A percentile compares a stretch with the other conserved stretches of the same genome.
Conservation (phyloP, 2,113 vertebrate genomes). For the Burhinus oedicnemus region DNA sequence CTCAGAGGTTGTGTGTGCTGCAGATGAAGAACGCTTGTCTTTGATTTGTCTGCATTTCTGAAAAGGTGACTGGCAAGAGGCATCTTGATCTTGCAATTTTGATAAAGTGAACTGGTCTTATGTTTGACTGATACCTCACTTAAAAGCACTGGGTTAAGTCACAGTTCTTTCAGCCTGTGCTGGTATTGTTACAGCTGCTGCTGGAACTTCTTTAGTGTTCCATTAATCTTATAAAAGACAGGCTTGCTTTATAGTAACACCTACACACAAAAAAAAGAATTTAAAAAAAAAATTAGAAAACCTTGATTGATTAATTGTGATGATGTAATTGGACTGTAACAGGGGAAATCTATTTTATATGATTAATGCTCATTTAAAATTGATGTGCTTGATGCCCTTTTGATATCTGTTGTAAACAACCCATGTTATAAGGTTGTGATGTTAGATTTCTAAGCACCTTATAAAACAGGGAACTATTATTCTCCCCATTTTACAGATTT, state of each 20-base stretch:
- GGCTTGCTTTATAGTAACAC: neutral
- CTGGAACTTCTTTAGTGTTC: neutral
- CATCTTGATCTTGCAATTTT: neutral
- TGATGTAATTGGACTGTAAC: neutral
- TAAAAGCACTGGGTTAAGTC: neutral
- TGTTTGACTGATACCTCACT: neutral
- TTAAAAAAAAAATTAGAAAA: neutral
- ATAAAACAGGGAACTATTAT: neutral
- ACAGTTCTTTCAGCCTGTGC: neutral
- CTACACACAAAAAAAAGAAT: neutral
- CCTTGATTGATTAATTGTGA: neutral
- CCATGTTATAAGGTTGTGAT: neutral
- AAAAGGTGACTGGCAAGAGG: neutral
- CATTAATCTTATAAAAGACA: neutral
- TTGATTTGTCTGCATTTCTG: neutral
- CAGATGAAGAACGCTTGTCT: neutral
- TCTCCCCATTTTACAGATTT: conserved; percentile 15
- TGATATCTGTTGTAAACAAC: neutral
- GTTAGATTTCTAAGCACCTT: neutral
- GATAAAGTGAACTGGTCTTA: neutral
- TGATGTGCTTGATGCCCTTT: neutral
- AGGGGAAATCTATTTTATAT: neutral
- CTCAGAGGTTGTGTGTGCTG: neutral
- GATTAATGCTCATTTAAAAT: neutral
- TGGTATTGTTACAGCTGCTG: neutral